Conservation (phyloP, 1,140 invertebrate species). For the Eumeta japonica region DNA sequence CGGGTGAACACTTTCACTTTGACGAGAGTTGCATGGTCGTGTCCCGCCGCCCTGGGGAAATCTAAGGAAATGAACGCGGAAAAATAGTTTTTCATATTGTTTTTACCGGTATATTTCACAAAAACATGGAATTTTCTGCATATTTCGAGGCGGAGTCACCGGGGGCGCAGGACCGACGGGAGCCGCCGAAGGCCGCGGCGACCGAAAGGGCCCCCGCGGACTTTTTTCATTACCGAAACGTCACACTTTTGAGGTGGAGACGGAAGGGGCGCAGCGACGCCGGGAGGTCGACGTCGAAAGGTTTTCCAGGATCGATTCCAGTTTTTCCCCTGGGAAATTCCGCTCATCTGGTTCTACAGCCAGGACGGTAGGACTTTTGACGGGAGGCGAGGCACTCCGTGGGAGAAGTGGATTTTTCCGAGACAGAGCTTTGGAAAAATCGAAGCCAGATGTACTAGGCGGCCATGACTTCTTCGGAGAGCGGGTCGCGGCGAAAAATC, state of each 20-base stretch:
- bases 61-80: no score
- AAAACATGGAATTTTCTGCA: constrained; percentile 46
- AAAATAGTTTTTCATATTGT: no score
- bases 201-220: neutral
- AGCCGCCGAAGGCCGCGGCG: constrained; percentile 9
- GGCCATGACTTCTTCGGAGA: constrained; percentile 10
- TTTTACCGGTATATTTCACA: no score
- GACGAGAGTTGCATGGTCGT: no score
- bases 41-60: no score
- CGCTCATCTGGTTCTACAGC: neutral
- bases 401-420: no score
- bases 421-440: constrained; percentile 22
- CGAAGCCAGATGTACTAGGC: constrained; percentile 24
- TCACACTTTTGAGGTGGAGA: constrained; percentile 19
- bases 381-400: neutral
- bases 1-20: no score
- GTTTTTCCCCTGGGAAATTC: constrained; percentile 5
- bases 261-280: constrained; percentile 15
- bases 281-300: neutral
- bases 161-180: constrained; percentile 21
- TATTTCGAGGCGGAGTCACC: constrained; percentile 27
- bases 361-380: constrained; percentile 2
- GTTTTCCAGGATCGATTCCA: no score
- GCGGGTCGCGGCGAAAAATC: neutral
- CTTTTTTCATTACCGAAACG: constrained; percentile 16